Base-by-base conservation (phyloP, 2,113 vertebrate species). In the Scortum barcoo region DNA sequence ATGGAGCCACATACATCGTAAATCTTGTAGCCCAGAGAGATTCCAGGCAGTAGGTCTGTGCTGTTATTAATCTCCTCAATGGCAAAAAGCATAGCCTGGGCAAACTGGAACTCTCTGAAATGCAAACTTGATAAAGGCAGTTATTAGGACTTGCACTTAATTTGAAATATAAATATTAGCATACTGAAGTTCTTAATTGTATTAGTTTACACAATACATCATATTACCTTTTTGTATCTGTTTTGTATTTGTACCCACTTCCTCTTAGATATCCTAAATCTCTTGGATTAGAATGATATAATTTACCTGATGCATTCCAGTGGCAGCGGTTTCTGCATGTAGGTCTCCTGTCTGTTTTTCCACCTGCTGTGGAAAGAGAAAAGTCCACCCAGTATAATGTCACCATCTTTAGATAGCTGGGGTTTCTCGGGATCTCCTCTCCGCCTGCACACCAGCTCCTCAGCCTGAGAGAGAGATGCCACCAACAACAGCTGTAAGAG, bases 51-150 rank as follows among this genome's bases (percentile, higher is more conserved):
- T 20, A 95, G 66, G 40, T 85, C 73, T 48, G 93, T 86, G 46
- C 90, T 94, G 78, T 94, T 94, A 69, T 95, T 95, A 44, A 95
- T 94, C 80, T 95, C 93, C 53, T 93, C 92, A 50, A 94, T 93
- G 28, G 95, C 93, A 89, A 95, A 95, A 11, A 94, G 83, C 93
- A 95, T 93, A 7, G 94, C 87, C 75, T 94, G 93, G 30, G 90
- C 87, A 73, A 85, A 93, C 72, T 95, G 95, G 77, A 95, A 93
- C 1, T 81, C 92, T 86, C 93, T 94, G 76, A 93, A 93, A 86
- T 95, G 92, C 44, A 95, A 84, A 83, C 95, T 95, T 36, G 8
- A 81, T 67, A 16, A 30, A 81, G 6, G 83, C 0, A 70, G 0
- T 42, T 14, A 26, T 13, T 24, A 7, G 3, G 9, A 62, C 13